These are phyloP conservation scores for Erebia palarica DNA, from an alignment of 2,888 invertebrate species.

Conservation along the genomic window DNA sequence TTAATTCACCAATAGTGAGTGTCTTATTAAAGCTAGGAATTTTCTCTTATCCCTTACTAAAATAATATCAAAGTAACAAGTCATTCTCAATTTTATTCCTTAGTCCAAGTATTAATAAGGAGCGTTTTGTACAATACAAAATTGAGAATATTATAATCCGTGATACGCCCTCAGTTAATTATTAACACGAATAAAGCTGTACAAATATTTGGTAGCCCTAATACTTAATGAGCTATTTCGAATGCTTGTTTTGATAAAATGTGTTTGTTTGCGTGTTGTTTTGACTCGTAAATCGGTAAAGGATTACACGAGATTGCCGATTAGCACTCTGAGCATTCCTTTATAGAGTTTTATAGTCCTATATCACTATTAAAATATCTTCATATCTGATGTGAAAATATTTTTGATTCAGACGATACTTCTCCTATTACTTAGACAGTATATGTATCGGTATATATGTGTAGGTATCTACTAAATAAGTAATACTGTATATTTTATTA, in stretches of 20 bases:
- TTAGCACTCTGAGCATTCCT: constrained; percentile 11
- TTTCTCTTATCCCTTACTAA: too few species aligned
- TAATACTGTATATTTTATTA: too few species aligned
- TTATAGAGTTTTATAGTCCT: constrained; percentile 7
- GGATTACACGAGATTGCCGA: constrained; percentile 20
- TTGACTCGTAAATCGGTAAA: constrained; percentile 23
- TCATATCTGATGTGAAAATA: neutral
- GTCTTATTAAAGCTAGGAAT: too few species aligned
- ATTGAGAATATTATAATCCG: neutral
- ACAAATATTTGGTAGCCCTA: constrained; percentile 5
- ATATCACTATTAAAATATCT: neutral
- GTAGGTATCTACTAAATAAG: too few species aligned
- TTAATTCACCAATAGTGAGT: too few species aligned
- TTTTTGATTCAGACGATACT: neutral
- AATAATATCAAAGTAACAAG: too few species aligned
- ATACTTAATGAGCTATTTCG: constrained; percentile 11
- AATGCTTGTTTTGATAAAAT: constrained; percentile 22
- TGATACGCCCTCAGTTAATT: neutral
- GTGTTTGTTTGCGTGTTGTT: constrained; percentile 16
- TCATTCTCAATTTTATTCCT: neutral
- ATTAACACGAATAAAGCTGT: neutral
- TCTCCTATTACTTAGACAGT: too few species aligned
- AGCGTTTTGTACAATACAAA: neutral
- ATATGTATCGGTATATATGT: too few species aligned
- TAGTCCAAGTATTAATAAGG: neutral